Conservation (phyloP, 2,888 invertebrate species). For the Apotomis capreana region DNA sequence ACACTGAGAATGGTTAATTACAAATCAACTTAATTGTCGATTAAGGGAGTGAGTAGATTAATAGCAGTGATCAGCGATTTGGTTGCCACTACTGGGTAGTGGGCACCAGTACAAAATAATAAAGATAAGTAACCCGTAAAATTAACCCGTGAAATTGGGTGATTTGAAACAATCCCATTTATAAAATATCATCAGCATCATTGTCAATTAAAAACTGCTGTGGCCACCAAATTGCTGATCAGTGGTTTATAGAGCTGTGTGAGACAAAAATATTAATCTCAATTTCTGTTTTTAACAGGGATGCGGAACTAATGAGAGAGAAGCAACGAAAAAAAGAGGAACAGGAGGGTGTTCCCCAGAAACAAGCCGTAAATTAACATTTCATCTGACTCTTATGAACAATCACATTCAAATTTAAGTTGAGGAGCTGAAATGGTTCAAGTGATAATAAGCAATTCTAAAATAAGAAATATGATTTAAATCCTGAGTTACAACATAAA, state of each 20-base stretch:
- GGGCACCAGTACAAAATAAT: too few species aligned
- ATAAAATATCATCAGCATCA: too few species aligned
- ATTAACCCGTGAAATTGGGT: too few species aligned
- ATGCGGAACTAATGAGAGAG: slow-evolving; percentile 94
- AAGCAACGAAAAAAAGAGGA: slow-evolving; percentile 92
- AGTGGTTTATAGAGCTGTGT: background rate
- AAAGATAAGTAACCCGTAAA: too few species aligned
- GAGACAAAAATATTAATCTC: background rate
- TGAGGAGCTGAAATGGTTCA: slow-evolving; percentile 61
- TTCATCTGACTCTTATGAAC: slow-evolving; percentile 51
- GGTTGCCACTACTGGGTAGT: too few species aligned
- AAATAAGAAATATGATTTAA: slow-evolving; percentile 52
- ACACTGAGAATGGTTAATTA: too few species aligned
- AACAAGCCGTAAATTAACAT: slow-evolving; percentile 69
- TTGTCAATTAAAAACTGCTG: too few species aligned
- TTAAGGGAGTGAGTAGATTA: too few species aligned
- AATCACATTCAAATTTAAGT: slow-evolving; percentile 61
- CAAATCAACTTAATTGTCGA: too few species aligned
- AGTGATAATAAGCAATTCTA: slow-evolving; percentile 66
- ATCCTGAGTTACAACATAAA: slow-evolving; percentile 58
- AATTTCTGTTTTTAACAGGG: slow-evolving; percentile 80
- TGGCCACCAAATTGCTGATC: background rate
- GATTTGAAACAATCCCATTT: too few species aligned
- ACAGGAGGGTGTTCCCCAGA: slow-evolving; percentile 62
- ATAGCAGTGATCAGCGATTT: too few species aligned